Evolutionary conservation across 2,113 vertebrate species (phyloP), one percentile per base, ranked within the genome.

Genomic region (Psilopogon haemacephalus): DNA sequence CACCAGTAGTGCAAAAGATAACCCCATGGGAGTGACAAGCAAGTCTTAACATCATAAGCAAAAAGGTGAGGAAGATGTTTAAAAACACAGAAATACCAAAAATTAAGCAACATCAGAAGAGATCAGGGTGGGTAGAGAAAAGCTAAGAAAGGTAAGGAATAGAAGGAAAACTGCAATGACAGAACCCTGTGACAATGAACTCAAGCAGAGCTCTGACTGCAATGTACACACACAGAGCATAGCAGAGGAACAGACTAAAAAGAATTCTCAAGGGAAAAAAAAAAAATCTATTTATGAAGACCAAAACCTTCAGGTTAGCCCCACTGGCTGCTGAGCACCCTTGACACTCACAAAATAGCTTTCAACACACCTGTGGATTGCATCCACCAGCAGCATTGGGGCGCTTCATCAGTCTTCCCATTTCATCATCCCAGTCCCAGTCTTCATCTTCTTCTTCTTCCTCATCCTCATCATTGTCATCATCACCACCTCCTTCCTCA

Each of bases 361-460:
- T 60, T 32, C 50, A 86, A 68, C 55, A 6, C 96, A 98, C 98
- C 98, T 99, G 98, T 28, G 97, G 88, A 88, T 97, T 98, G 71
- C 88, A 95, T 12, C 97, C 96, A 83, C 97, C 97, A 72, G 80
- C 63, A 70, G 94, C 82, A n/a, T 38, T 79, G 91, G 83, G 97
- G 79, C 86, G 60, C 56, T 97, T 98, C 0, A 50, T 97, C 63
- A 99, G 89, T 74, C 97, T 98, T 80, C 97, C 96, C 68, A 88
- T n/a, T 19, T 94, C 92, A 38, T 97, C 97, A 85, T 97, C 97
- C 98, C 98, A 98, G 73, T 98, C 98, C 98, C 98, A 98, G 15
- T 98, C 97, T 4, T 98, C 97, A 6, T 97, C 96, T 0, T 98
- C 97, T 5, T 98, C n/a, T n/a, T n/a, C 97, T 3, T 98, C 97